phyloP scores from a whole-genome alignment of 2,888 invertebrate species.

The Nomada fabriciana region DNA sequence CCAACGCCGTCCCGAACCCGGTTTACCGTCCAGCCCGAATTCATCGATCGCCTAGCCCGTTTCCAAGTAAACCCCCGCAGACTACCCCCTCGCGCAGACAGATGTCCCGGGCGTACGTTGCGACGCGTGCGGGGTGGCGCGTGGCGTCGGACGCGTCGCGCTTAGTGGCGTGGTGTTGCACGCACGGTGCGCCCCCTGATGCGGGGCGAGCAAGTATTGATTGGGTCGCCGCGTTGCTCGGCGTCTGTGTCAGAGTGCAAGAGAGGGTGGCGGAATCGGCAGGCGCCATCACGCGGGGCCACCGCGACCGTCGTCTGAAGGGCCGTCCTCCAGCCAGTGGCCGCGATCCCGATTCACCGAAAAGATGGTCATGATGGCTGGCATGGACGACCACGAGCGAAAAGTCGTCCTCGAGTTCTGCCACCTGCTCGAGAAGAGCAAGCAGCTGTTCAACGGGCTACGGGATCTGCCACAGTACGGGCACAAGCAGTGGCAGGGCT shows the following conservation, averaged over 20 bases:
- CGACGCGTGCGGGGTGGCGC: conserved; percentile 44
- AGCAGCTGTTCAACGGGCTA: conserved; percentile 98
- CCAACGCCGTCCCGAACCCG: background rate
- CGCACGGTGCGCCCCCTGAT: conserved; percentile 75
- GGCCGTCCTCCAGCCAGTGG: conserved; percentile 70
- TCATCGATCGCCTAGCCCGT: conserved; percentile 39
- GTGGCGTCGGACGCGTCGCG: conserved; percentile 35
- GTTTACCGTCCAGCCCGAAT: conserved; percentile 32
- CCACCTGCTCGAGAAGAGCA: conserved; percentile 97
- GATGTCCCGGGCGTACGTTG: conserved; percentile 59
- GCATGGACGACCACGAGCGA: conserved; percentile 93
- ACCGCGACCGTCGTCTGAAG: conserved; percentile 75
- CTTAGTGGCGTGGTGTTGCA: conserved; percentile 48
- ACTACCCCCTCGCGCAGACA: conserved; percentile 31
- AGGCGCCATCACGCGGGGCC: conserved; percentile 77
- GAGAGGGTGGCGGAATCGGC: conserved; percentile 74
- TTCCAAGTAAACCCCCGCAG: background rate
- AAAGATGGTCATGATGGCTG: conserved; percentile 89
- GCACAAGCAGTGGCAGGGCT: conserved; percentile 98
- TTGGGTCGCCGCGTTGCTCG: conserved; percentile 72
- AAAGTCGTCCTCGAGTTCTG: conserved; percentile 98
- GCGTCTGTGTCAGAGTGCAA: conserved; percentile 67
- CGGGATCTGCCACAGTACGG: conserved; percentile 98
- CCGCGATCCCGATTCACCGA: conserved; percentile 73
- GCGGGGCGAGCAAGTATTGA: conserved; percentile 77